Conservation (phyloP, 2,888 invertebrate species). For the Tortrix viridana region DNA sequence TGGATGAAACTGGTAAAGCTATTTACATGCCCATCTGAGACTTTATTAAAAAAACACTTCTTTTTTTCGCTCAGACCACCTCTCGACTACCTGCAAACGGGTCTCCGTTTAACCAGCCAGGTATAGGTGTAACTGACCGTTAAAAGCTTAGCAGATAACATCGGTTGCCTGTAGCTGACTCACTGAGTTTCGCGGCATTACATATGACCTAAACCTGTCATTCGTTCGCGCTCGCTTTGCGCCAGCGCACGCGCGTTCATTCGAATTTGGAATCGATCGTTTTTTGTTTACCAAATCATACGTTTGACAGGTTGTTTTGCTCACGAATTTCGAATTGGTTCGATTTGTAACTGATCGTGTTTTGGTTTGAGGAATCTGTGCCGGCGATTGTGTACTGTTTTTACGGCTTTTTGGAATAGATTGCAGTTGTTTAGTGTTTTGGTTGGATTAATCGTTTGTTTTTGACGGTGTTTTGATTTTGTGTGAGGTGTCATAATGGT, state of each 20-base stretch:
- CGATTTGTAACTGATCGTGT: slow-evolving; percentile 5
- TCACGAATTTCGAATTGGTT: neutral
- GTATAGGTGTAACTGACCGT: slow-evolving; percentile 6
- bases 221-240: slow-evolving; percentile 61
- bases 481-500: slow-evolving; percentile 60
- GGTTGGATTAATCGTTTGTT: neutral
- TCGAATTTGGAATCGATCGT: slow-evolving; percentile 38
- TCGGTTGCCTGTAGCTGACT: slow-evolving; percentile 52
- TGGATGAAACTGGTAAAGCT: too few relatives aligned
- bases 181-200: slow-evolving; percentile 56
- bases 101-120: slow-evolving; percentile 7
- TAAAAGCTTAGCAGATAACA: slow-evolving; percentile 33
- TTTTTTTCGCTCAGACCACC: neutral
- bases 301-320: slow-evolving; percentile 5
- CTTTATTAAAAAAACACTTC: too few relatives aligned
- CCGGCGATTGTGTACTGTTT: too few relatives aligned
- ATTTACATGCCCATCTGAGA: too few relatives aligned
- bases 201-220: slow-evolving; percentile 74
- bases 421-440: too few relatives aligned
- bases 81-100: neutral
- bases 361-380: slow-evolving; percentile 6
- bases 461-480: slow-evolving; percentile 31
- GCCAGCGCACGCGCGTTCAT: slow-evolving; percentile 62
- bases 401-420: too few relatives aligned
- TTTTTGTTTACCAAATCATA: slow-evolving; percentile 5